A percentile compares a stretch with the other conserved stretches of the same genome.
These are phyloP conservation scores for Dinomys branickii DNA, from an alignment of 2,113 vertebrate species.

Conservation along the genomic window DNA sequence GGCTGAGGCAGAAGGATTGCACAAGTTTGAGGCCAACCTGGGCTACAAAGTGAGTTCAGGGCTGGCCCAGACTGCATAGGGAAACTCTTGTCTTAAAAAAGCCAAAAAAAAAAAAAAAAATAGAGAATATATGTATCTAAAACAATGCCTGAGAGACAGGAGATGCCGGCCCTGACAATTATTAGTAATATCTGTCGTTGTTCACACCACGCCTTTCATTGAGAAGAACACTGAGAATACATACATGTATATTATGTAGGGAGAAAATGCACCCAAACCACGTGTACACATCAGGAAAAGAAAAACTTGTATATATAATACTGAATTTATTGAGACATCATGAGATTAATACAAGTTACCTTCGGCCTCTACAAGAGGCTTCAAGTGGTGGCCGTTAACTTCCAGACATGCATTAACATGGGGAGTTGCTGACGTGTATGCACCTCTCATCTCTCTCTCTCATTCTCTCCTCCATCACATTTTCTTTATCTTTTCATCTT, in stretches of 20 bases:
- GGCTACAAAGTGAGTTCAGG: too few species aligned
- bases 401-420: not conserved
- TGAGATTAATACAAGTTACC: not conserved
- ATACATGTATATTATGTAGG: not conserved
- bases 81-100: too few species aligned
- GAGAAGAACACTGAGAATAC: not conserved
- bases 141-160: not conserved
- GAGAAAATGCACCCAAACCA: not conserved
- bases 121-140: not conserved
- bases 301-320: not conserved
- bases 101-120: too few species aligned
- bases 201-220: conserved; percentile 19
- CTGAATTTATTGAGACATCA: not conserved
- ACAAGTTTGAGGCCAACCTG: too few species aligned
- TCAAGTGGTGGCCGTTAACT: not conserved
- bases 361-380: not conserved
- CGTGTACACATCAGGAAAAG: not conserved
- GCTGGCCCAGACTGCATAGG: too few species aligned
- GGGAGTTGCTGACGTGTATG: not conserved
- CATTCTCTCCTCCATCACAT: not conserved
- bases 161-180: not conserved
- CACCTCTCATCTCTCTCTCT: too few species aligned
- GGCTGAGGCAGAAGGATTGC: too few species aligned
- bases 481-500: not conserved
- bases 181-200: not conserved